Evolutionary conservation across 2,113 vertebrate genomes (phyloP).

Genomic region (Zosterops hypoxanthus): DNA sequence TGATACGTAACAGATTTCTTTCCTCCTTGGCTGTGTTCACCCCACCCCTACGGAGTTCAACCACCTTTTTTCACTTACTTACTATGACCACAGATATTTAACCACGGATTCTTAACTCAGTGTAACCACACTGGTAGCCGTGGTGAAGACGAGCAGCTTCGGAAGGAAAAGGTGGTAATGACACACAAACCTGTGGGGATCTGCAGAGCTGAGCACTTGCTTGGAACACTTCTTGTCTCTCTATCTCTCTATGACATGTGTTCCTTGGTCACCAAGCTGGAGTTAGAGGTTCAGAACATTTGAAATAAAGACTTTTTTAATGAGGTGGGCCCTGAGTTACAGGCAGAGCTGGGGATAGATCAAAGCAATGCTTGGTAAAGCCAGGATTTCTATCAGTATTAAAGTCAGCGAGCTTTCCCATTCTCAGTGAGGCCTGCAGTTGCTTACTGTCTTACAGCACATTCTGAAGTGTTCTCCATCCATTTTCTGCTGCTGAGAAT

Average conservation of each 20-base stretch:
- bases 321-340: not conserved
- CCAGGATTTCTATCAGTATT: not conserved
- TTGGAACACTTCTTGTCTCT: not conserved
- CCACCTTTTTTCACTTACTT: constrained; percentile 10
- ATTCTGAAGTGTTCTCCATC: not conserved
- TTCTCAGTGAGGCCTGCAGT: not conserved
- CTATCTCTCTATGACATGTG: fast-evolving
- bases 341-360: not conserved
- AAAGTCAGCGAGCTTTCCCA: not conserved
- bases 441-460: not conserved
- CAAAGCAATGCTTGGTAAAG: not conserved
- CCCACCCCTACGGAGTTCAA: not conserved
- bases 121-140: not conserved
- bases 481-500: not conserved
- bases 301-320: not conserved
- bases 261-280: not conserved
- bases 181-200: not conserved
- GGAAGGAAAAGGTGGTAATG: not conserved
- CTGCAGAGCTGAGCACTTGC: not conserved
- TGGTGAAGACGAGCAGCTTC: not conserved
- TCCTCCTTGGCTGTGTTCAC: not conserved
- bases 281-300: not conserved
- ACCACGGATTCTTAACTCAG: not conserved
- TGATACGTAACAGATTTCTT: not conserved
- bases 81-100: not conserved